A percentile compares a stretch with the other conserved stretches of the same genome.
Evolutionary conservation across 2,113 vertebrate genomes (phyloP).

Genomic region (Rhineura floridana): DNA sequence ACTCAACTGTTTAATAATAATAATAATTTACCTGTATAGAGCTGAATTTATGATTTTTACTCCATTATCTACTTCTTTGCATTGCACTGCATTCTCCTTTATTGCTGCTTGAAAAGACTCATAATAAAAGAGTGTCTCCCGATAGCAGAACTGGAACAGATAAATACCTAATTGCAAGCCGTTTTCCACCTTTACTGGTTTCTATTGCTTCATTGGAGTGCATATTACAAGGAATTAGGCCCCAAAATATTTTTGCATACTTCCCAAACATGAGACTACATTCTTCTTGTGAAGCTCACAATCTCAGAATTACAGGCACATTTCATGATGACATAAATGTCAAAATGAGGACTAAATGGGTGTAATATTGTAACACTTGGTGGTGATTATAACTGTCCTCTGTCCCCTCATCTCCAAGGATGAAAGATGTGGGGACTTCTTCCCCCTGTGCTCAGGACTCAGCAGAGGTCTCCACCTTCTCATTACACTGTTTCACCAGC

Average conservation of each 20-base stretch:
- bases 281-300: not conserved
- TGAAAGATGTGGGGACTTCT: not conserved
- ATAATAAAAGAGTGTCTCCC: not conserved
- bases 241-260: not conserved
- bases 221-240: not conserved
- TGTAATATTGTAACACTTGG: not conserved
- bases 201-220: not conserved
- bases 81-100: not conserved
- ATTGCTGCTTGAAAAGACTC: not conserved
- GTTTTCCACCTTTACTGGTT: not conserved
- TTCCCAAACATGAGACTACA: not conserved
- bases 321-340: not conserved
- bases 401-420: not conserved
- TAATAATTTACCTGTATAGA: not conserved
- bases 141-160: not conserved
- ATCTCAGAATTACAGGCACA: not conserved
- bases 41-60: not conserved
- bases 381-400: not conserved
- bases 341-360: not conserved
- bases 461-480: not conserved
- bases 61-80: not conserved
- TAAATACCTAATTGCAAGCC: constrained; percentile 3
- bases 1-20: too few species aligned
- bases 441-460: not conserved
- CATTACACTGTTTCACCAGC: not conserved